A percentile compares a stretch with the other conserved stretches of the same genome.
These are phyloP conservation scores for Mercenaria mercenaria DNA, from an alignment of 1,140 invertebrate species.

Conservation along the genomic window DNA sequence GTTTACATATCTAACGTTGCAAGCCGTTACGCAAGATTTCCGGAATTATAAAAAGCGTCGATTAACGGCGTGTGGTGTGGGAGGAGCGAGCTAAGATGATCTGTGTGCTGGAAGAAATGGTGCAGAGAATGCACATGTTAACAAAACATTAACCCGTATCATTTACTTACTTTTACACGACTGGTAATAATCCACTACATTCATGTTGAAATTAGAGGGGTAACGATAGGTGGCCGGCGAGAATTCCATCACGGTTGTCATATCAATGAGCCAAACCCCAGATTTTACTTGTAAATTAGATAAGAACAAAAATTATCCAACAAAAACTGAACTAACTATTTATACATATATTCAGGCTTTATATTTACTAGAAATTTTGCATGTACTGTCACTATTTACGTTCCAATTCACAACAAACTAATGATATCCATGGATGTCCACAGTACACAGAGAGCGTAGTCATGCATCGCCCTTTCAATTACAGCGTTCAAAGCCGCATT, in stretches of 20 bases:
- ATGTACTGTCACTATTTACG: slow-evolving; percentile 2
- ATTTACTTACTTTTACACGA: slow-evolving; percentile 68
- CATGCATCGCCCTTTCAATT: slow-evolving; percentile 56
- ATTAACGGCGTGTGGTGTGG: slow-evolving; percentile 54
- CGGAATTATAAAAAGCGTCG: slow-evolving; percentile 19
- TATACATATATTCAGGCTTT: too few relatives aligned
- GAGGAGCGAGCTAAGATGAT: slow-evolving; percentile 22
- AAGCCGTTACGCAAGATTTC: slow-evolving; percentile 53
- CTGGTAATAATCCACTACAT: slow-evolving; percentile 65
- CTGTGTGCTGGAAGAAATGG: not conserved
- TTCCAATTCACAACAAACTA: slow-evolving; percentile 32
- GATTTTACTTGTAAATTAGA: not conserved
- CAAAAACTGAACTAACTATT: too few relatives aligned
- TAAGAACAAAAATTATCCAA: not conserved
- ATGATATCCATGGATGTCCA: slow-evolving; percentile 57
- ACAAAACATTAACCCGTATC: slow-evolving; percentile 13
- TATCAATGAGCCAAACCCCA: not conserved
- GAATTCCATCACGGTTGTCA: slow-evolving; percentile 55
- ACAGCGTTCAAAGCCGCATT: slow-evolving; percentile 39
- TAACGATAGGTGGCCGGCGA: slow-evolving; percentile 40
- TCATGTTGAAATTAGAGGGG: slow-evolving; percentile 56
- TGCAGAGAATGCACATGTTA: slow-evolving; percentile 53
- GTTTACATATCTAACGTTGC: slow-evolving; percentile 43
- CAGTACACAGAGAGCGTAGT: slow-evolving; percentile 29
- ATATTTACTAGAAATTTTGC: too few relatives aligned